A percentile compares a stretch with the other conserved stretches of the same genome.
These are phyloP conservation scores for Chrysochloris asiatica DNA, from an alignment of 2,113 vertebrate genomes.

Conservation along the genomic window DNA sequence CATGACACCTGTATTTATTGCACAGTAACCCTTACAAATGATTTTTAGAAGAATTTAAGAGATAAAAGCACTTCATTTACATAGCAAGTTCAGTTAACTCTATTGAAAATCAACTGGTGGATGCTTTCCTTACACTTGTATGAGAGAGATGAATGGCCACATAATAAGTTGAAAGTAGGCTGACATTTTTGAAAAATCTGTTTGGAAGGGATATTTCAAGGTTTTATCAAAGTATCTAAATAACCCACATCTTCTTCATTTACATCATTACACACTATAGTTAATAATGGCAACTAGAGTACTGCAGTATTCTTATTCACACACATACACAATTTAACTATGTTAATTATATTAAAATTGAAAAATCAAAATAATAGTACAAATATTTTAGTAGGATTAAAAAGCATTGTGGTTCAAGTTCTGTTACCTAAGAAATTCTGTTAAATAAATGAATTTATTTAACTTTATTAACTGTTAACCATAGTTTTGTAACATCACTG, in stretches of 20 bases:
- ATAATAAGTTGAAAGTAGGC: no score
- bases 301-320: not conserved
- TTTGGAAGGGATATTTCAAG: not conserved
- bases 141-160: not conserved
- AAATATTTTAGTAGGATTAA: constrained; percentile 4
- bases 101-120: not conserved
- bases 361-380: not conserved
- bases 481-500: not conserved
- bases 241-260: not conserved
- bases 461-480: constrained; percentile 33
- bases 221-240: constrained; percentile 23
- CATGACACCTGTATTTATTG: not conserved
- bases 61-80: not conserved
- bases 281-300: not conserved
- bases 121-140: not conserved
- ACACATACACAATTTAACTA: not conserved
- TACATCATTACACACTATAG: not conserved
- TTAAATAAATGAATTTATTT: not conserved
- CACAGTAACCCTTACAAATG: no score
- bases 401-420: constrained; percentile 25
- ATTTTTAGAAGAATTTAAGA: not conserved
- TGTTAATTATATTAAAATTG: constrained; percentile 8
- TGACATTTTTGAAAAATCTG: no score
- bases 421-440: not conserved
- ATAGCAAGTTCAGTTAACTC: not conserved